phyloP scores from a whole-genome alignment of 1,140 invertebrate species.

The Neoseiulus cucumeris region DNA sequence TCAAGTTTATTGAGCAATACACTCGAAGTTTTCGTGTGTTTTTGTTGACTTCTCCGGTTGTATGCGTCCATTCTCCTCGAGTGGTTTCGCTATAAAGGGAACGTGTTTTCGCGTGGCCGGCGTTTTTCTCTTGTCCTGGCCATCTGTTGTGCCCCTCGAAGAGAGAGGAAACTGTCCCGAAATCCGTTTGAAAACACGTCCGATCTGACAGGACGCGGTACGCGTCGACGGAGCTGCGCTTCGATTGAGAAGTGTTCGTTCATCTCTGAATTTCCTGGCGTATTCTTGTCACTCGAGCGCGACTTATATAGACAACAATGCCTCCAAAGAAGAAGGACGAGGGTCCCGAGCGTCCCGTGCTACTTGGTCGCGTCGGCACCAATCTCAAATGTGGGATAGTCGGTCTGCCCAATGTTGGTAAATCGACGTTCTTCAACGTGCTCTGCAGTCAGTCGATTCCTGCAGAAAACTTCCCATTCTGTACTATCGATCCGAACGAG shows the following conservation, averaged over 20 bases:
- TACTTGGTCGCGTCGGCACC: conserved; percentile 93
- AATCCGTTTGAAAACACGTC: conserved; percentile 21
- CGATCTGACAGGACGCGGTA: no score
- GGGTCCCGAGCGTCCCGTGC: conserved; percentile 52
- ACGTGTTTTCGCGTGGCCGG: conserved; percentile 9
- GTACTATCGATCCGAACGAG: conserved; percentile 99
- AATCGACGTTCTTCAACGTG: conserved; percentile 99
- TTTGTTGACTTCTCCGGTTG: no score
- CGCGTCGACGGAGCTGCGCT: no score
- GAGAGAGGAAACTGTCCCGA: conserved; percentile 1
- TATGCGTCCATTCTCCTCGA: conserved; percentile 4
- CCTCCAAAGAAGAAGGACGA: conserved; percentile 83
- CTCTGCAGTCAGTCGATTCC: conserved; percentile 84
- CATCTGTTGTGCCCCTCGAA: neutral
- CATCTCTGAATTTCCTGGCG: no score
- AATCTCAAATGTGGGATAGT: conserved; percentile 93
- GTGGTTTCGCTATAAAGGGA: neutral
- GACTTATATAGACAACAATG: conserved; percentile 35
- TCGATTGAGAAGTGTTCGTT: neutral
- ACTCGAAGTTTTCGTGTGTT: no score
- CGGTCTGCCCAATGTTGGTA: conserved; percentile 88
- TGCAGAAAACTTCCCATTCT: conserved; percentile 98
- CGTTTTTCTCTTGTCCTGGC: conserved; percentile 11
- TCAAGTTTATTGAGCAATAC: no score
- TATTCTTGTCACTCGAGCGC: neutral